phyloP scores from a whole-genome alignment of 2,113 vertebrate species.

The Saguinus imperator region DNA sequence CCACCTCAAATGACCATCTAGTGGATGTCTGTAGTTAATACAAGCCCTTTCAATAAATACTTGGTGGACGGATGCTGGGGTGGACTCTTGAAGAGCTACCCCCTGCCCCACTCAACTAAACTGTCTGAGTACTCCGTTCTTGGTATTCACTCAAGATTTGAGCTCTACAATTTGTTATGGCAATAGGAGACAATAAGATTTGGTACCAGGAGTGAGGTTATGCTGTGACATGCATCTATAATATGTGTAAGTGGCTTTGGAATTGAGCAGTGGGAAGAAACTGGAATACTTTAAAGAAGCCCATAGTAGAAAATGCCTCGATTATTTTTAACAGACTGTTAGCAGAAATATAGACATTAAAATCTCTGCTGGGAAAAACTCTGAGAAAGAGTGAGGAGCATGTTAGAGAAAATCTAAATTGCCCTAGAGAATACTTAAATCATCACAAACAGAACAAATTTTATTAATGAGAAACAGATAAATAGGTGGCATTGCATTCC shows the following conservation, averaged over 20 bases:
- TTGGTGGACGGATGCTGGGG: no score
- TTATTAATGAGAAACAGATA: neutral
- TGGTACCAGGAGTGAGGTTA: neutral
- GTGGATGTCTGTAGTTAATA: no score
- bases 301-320: neutral
- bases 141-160: no score
- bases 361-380: neutral
- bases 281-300: neutral
- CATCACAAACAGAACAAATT: neutral
- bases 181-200: neutral
- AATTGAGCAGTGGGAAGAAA: neutral
- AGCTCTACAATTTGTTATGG: no score
- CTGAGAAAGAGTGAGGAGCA: neutral
- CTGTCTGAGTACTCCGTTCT: no score
- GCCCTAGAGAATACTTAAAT: neutral
- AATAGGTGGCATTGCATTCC: neutral
- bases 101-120: no score
- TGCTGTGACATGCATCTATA: neutral
- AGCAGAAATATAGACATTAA: neutral
- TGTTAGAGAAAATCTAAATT: neutral
- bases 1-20: no score
- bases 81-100: no score
- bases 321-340: neutral
- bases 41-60: no score
- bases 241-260: neutral